A percentile compares a stretch with the other conserved stretches of the same genome.
phyloP scores from a whole-genome alignment of 2,888 invertebrate genomes.

The Pterostichus niger region DNA sequence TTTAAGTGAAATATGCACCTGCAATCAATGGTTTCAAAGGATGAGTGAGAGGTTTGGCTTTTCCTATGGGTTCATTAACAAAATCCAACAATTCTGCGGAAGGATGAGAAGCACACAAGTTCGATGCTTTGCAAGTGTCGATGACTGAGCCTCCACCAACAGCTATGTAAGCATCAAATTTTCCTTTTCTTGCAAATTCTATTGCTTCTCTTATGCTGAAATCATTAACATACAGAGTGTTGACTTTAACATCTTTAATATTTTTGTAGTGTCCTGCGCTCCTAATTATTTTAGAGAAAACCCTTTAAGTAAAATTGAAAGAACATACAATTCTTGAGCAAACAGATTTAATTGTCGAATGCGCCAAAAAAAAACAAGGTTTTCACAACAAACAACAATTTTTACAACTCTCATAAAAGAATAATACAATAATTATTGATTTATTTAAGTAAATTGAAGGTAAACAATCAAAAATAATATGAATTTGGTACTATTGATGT shows the following conservation, averaged over 20 bases:
- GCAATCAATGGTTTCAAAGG: slow-evolving; percentile 91
- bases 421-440: no score
- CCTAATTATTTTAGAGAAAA: no score
- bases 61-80: slow-evolving; percentile 92
- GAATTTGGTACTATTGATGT: no score
- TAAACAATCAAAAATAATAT: no score
- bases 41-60: slow-evolving; percentile 86
- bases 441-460: no score
- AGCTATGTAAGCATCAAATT: slow-evolving; percentile 92
- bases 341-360: no score
- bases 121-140: slow-evolving; percentile 95
- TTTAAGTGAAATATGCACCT: slow-evolving; percentile 75
- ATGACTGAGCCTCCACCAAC: slow-evolving; percentile 96
- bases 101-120: slow-evolving; percentile 90
- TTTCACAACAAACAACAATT: no score
- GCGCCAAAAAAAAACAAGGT: no score
- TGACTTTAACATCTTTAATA: neutral
- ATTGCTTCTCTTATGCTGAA: slow-evolving; percentile 86
- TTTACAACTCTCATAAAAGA: no score
- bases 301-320: no score
- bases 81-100: slow-evolving; percentile 92
- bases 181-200: slow-evolving; percentile 84
- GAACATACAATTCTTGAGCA: no score
- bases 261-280: no score
- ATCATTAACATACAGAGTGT: slow-evolving; percentile 41